These are phyloP conservation scores for Athalia rosae DNA, from an alignment of 2,888 invertebrate genomes.

Conservation along the genomic window DNA sequence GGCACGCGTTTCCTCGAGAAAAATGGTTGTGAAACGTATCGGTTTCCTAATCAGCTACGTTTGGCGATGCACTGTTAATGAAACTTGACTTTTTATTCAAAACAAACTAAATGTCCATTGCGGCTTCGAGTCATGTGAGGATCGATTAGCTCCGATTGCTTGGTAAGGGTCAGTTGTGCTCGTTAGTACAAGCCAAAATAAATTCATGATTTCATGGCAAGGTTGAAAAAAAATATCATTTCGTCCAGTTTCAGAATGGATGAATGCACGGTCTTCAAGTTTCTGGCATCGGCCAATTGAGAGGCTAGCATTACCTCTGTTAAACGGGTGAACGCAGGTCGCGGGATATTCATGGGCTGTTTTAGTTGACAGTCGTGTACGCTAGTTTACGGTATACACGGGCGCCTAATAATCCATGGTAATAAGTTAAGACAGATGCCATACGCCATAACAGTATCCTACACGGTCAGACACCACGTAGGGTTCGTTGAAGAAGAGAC, in stretches of 20 bases:
- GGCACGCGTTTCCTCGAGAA: too few relatives aligned
- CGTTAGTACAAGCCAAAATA: too few relatives aligned
- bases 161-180: not conserved
- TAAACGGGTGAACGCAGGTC: slow-evolving; percentile 13
- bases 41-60: too few relatives aligned
- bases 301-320: not conserved
- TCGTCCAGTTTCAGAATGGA: not conserved
- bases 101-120: not conserved
- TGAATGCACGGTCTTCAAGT: slow-evolving; percentile 1
- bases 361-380: slow-evolving; percentile 34
- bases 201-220: not conserved
- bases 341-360: slow-evolving; percentile 24
- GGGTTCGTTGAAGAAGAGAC: slow-evolving; percentile 18
- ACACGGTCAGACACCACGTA: slow-evolving; percentile 26
- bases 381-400: slow-evolving; percentile 22
- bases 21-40: too few relatives aligned
- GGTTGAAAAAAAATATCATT: not conserved
- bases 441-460: slow-evolving; percentile 30
- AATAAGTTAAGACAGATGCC: slow-evolving; percentile 39
- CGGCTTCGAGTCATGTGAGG: not conserved
- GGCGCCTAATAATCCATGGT: slow-evolving; percentile 25
- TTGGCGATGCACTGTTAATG: not conserved
- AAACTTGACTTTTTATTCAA: slow-evolving; percentile 22
- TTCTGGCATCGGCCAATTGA: not conserved
- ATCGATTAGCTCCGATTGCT: not conserved